phyloP scores from a whole-genome alignment of 1,140 invertebrate genomes.

The Caenorhabditis tropicalis region DNA sequence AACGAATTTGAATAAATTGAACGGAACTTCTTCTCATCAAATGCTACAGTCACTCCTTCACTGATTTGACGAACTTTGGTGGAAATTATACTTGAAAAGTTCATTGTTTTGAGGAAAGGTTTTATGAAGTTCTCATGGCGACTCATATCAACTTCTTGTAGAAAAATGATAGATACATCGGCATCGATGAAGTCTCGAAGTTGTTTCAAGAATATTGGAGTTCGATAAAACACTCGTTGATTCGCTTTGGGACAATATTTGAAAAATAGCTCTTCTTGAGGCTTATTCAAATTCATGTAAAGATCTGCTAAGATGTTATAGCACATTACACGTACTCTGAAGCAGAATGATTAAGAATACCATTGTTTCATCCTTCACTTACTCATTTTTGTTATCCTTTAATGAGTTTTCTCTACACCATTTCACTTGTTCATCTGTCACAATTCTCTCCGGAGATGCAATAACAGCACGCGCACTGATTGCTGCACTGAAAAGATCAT shows the following conservation, averaged over 20 bases:
- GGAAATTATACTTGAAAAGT: neutral
- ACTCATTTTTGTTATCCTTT: neutral
- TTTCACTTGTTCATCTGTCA: neutral
- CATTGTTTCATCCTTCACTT: neutral
- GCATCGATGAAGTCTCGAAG: neutral
- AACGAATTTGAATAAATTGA: neutral
- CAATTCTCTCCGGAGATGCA: neutral
- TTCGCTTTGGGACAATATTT: constrained; percentile 12
- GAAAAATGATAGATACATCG: neutral
- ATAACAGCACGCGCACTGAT: neutral
- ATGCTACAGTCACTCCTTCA: neutral
- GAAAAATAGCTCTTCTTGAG: constrained; percentile 14
- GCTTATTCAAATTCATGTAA: neutral
- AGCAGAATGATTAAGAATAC: neutral
- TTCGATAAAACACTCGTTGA: neutral
- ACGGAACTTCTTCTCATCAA: neutral
- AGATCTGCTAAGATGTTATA: constrained; percentile 23
- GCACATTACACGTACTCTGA: neutral
- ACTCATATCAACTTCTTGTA: constrained; percentile 13
- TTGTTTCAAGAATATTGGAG: neutral
- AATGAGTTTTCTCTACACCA: neutral
- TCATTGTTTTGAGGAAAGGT: neutral
- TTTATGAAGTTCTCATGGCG: neutral
- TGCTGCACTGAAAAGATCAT: neutral
- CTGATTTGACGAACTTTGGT: neutral